phyloP scores from a whole-genome alignment of 2,888 invertebrate genomes.

The Helobdella robusta region DNA sequence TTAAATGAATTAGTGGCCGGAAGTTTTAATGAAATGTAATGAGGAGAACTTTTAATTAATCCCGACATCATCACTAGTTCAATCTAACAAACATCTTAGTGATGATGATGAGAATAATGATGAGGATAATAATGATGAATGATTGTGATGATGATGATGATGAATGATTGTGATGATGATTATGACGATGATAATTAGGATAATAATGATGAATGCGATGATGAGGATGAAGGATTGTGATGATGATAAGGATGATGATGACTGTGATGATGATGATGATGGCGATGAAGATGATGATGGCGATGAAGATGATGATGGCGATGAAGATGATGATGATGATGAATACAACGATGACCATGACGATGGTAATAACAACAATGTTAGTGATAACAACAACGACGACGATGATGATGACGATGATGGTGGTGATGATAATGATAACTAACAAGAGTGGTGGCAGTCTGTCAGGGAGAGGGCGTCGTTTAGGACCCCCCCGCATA shows the following conservation, averaged over 20 bases:
- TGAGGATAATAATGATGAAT: background rate
- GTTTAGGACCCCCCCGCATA: background rate
- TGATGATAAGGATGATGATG: too few species aligned
- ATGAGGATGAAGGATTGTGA: conserved; percentile 1
- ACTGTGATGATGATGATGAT: too few species aligned
- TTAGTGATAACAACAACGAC: background rate
- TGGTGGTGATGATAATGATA: too few species aligned
- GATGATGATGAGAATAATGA: too few species aligned
- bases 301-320: background rate
- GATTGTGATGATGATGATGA: background rate
- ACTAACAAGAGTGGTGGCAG: conserved; percentile 1
- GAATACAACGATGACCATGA: background rate
- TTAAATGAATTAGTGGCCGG: too few species aligned
- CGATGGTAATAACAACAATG: background rate
- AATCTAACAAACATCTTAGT: too few species aligned
- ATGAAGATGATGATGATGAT: background rate
- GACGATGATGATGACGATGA: conserved; percentile 2
- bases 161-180: background rate
- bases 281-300: background rate
- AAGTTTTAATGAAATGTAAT: too few species aligned
- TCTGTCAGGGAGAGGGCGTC: background rate
- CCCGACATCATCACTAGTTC: too few species aligned
- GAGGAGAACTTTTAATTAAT: too few species aligned
- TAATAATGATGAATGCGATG: background rate
- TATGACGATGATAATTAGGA: background rate